phyloP scores from a whole-genome alignment of 2,797 vertebrate species.

The Parotocinclus haroldoi region DNA sequence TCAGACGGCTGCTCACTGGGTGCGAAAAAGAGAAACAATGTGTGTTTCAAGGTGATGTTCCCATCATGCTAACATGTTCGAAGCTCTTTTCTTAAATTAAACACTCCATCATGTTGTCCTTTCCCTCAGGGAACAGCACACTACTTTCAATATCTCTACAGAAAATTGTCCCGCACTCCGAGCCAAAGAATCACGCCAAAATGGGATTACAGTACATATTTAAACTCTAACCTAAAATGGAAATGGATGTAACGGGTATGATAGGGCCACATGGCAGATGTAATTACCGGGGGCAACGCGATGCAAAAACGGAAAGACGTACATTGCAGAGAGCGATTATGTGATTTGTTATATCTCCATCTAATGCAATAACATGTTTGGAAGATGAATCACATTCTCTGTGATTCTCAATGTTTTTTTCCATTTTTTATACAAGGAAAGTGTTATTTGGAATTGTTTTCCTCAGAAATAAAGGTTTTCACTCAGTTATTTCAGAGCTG shows the following conservation, averaged over 20 bases:
- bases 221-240: conserved; percentile 1
- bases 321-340: too few relatives aligned
- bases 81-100: conserved; percentile 66
- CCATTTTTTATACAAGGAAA: too few relatives aligned
- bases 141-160: conserved; percentile 26
- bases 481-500: too few relatives aligned
- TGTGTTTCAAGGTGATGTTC: conserved; percentile 61
- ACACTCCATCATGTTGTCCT: conserved; percentile 71
- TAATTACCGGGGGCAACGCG: too few relatives aligned
- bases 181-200: background rate
- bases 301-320: too few relatives aligned
- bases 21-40: conserved; percentile 59
- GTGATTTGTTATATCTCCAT: too few relatives aligned
- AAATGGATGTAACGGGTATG: background rate
- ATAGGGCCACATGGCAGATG: too few relatives aligned
- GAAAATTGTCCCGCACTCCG: conserved; percentile 12
- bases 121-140: conserved; percentile 46
- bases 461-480: too few relatives aligned
- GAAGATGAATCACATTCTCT: too few relatives aligned
- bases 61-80: conserved; percentile 63
- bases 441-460: too few relatives aligned
- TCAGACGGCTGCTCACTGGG: conserved; percentile 55
- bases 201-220: conserved; percentile 1
- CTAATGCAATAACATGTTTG: too few relatives aligned
- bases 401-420: too few relatives aligned